phyloP scores from a whole-genome alignment of 2,797 vertebrate species.

The Pseudotriccus pelzelni region DNA sequence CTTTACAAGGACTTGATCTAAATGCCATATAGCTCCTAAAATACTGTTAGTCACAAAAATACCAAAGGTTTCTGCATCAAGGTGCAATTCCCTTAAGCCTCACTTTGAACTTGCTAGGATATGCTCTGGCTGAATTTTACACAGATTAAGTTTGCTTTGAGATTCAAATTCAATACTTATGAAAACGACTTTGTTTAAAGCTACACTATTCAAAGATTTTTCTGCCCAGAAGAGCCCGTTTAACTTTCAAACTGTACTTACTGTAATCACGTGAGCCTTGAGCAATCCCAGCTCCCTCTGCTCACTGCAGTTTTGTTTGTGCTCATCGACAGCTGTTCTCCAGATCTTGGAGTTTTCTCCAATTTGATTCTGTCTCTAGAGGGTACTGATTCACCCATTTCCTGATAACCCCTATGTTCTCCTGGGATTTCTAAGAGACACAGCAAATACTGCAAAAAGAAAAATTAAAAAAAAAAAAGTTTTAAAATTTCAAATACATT shows the following conservation, averaged over 20 bases:
- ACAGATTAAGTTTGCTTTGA: neutral
- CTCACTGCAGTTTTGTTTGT: neutral
- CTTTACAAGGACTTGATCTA: neutral
- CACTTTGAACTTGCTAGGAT: neutral
- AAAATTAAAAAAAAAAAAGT: neutral
- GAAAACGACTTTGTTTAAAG: neutral
- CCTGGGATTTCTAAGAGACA: neutral
- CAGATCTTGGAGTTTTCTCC: neutral
- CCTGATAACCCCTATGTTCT: neutral
- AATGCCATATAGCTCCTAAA: neutral
- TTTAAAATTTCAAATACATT: neutral
- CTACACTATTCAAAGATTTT: neutral
- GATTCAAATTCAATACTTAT: neutral
- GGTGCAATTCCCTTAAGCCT: neutral
- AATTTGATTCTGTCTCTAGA: neutral
- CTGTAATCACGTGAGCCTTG: neutral
- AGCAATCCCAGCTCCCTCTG: neutral
- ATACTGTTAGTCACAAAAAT: neutral
- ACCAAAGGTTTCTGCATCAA: neutral
- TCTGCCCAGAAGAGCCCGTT: neutral
- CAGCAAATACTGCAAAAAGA: neutral
- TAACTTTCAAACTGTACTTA: slow-evolving; percentile 7
- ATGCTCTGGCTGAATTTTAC: neutral
- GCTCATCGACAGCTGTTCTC: neutral
- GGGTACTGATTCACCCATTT: neutral